phyloP scores from a whole-genome alignment of 2,797 vertebrate species.

The Neosilurus hyrtlii region DNA sequence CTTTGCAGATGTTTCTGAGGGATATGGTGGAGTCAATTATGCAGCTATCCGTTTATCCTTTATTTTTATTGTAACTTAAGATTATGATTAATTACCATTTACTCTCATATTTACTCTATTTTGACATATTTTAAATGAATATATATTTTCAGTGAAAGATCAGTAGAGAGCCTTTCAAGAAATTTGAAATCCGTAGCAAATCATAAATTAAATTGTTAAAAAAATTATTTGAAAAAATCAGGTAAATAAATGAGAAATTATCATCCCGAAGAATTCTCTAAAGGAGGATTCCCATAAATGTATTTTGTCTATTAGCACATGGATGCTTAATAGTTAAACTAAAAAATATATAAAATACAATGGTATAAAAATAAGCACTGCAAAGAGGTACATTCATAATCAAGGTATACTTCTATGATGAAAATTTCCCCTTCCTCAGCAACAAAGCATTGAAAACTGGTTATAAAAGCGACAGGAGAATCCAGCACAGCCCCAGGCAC shows the following conservation, averaged over 20 bases:
- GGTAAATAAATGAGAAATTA: slow-evolving; percentile 2
- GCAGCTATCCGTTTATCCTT: slow-evolving; percentile 22
- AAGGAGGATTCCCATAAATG: not conserved
- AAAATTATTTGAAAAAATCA: not conserved
- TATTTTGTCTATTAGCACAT: not conserved
- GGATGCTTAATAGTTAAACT: not conserved
- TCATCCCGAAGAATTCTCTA: not conserved
- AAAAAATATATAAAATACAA: not conserved
- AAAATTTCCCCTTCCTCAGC: not conserved
- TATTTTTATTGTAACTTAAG: slow-evolving; percentile 3
- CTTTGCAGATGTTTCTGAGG: slow-evolving; percentile 16
- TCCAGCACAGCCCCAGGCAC: slow-evolving; percentile 35
- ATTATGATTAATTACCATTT: not conserved
- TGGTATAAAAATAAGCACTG: not conserved
- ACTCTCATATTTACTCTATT: not conserved
- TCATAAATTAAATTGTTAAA: not conserved
- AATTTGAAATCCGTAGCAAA: not conserved
- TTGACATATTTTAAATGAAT: not conserved
- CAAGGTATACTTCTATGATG: not conserved
- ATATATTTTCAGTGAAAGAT: not conserved
- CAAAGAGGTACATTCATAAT: not conserved
- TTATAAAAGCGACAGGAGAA: slow-evolving; percentile 7
- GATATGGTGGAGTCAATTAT: not conserved
- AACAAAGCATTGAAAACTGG: slow-evolving; percentile 5
- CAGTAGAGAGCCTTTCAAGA: not conserved